Conservation (phyloP, 2,888 invertebrate genomes). For the Pheosia gnoma region DNA sequence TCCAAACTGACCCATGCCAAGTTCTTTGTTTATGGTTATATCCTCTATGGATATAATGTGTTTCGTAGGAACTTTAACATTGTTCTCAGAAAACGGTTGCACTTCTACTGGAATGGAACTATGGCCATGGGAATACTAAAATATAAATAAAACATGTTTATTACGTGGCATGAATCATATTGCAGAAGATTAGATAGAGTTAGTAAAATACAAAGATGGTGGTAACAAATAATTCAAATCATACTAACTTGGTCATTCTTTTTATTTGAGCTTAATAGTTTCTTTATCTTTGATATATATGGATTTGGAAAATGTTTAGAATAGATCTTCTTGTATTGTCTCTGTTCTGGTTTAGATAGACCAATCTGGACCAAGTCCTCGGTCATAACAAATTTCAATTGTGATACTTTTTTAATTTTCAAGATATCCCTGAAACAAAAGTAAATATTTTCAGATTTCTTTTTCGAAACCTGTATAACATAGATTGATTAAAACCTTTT, state of each 20-base stretch:
- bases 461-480: background rate
- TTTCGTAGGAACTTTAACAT: constrained; percentile 89
- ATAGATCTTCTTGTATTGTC: constrained; percentile 96
- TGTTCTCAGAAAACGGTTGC: constrained; percentile 64
- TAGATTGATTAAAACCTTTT: too few relatives aligned
- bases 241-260: constrained; percentile 77
- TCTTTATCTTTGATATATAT: constrained; percentile 95
- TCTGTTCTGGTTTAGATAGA: constrained; percentile 97
- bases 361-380: constrained; percentile 96
- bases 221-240: background rate
- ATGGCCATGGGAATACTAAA: constrained; percentile 54
- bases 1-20: constrained; percentile 99
- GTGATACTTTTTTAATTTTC: constrained; percentile 94
- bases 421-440: constrained; percentile 89
- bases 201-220: background rate
- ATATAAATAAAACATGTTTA: background rate
- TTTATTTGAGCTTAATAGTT: constrained; percentile 87
- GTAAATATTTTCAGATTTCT: constrained; percentile 2
- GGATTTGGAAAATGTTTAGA: constrained; percentile 97
- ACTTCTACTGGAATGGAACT: constrained; percentile 54
- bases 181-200: too few relatives aligned
- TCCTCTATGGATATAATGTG: constrained; percentile 96
- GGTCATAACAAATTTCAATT: constrained; percentile 96
- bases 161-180: too few relatives aligned
- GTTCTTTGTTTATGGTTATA: constrained; percentile 96